Base-by-base conservation (phyloP, 1,140 invertebrate genomes). In the Papilio helenus region DNA sequence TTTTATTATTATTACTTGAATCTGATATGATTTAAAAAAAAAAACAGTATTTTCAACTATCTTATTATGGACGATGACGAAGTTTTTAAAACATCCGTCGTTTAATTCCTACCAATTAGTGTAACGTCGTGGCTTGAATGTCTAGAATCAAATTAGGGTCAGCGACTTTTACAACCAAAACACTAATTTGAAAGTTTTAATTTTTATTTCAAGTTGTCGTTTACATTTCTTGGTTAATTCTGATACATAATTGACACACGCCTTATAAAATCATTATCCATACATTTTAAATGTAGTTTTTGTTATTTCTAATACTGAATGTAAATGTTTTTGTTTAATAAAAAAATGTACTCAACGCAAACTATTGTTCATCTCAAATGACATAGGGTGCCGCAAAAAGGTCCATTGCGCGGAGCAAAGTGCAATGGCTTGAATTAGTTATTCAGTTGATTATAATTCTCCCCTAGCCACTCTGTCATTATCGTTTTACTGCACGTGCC, bases 371-470 rank as follows among this genome's bases (percentile, higher is more conserved):
- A 77, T 61, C 76, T 44, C 58, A 77, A 76, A 77, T 77, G 76
- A 61, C 76, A 86, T 83, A 90, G 86, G 90, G 90, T 84, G 85
- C 82, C 85, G 87, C 88, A 88, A 91, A 89, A 92, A 94, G 90
- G 86, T 86, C 90, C 84, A 86, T 89, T 89, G 88, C 83, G 76
- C 58, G 79, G 80, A 87, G 80, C 89, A 90, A 90, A 90, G 87
- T 87, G 89, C 87, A 90, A 88, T 89, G 89, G 90, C 86, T 93
- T 90, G 91, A 93, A 94, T 93, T 94, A 93, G 92, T 92, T 92
- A 94, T 94, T 91, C 90, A 92, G 91, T 93, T 90, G 89, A 93
- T 92, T 92, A 92, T 87, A 82, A 86, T 82, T 90, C 92, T 91
- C 92, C 92, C 90, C 82, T 82, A 90, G 92, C 88, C 89, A 92